Conservation (phyloP, 2,113 vertebrate species). For the Bubo blakistoni region DNA sequence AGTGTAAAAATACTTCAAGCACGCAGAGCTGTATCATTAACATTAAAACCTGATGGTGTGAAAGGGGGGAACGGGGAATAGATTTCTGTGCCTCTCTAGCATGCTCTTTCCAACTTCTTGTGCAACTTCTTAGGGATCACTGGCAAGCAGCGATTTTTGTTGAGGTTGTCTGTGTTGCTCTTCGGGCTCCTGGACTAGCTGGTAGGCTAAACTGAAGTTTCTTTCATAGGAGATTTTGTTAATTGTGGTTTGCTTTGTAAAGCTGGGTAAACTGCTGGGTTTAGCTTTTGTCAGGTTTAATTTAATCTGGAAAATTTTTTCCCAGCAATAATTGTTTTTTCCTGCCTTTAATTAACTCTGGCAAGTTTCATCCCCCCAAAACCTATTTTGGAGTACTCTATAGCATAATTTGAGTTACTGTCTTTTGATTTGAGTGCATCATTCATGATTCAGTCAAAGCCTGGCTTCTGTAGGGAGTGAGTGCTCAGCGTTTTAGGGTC, state of each 20-base stretch:
- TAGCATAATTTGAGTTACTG: background rate
- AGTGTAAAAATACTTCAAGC: background rate
- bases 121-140: background rate
- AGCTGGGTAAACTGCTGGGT: background rate
- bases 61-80: background rate
- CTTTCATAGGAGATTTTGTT: background rate
- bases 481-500: background rate
- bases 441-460: background rate
- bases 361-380: background rate
- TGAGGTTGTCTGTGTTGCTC: background rate
- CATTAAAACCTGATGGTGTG: constrained; percentile 31
- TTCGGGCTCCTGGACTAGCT: background rate
- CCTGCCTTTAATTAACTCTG: background rate
- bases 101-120: background rate
- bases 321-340: background rate
- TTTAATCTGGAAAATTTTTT: background rate
- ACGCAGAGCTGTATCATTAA: background rate
- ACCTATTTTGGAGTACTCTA: background rate
- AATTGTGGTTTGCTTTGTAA: constrained; percentile 1
- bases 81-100: background rate
- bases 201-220: background rate
- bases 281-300: constrained; percentile 15
- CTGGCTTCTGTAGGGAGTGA: background rate
- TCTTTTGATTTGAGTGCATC: background rate
- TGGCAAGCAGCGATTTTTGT: background rate